Base-by-base conservation (phyloP, 2,113 vertebrate species). In the Cyanistes caeruleus region DNA sequence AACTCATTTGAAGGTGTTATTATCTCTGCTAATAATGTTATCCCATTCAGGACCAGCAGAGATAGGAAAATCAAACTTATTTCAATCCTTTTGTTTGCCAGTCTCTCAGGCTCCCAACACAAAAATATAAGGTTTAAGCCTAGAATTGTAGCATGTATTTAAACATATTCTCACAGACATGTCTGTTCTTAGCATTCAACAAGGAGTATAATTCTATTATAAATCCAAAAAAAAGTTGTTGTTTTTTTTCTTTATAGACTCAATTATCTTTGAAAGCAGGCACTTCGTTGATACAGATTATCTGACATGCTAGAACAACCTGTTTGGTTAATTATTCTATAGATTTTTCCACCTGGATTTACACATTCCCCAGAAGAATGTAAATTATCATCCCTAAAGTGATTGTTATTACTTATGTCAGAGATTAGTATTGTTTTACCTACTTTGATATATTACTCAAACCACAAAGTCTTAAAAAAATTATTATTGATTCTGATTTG, bases 11-110 rank as follows among this genome's bases (percentile, higher is more conserved):
- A 94, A 95, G 89, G 78, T 75, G 73, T 84, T 91, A 75, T 97
- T 96, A 95, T 97, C 95, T 97, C 89, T 84, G 63, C 76, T 95
- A 95, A 97, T 96, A 96, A 77, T 39, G 11, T 89, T 78, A 94
- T 55, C 48, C 37, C 67, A 22, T 89, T 87, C 63, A 60, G 77
- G 68, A 69, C 43, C 15, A 92, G 74, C 28, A 81, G 89, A 92
- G 96, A 95, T 23, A 43, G 68, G 90, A 96, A 96, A 96, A 97
- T 30, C 91, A 94, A 97, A 96, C 68, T 94, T 63, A 87, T 79
- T 96, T 93, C n/a, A 62, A 6, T 60, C 43, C 77, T 96, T 96
- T 96, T 67, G 35, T 96, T 97, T 96, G 83, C 60, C 58, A 74
- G 43, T 72, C 87, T 93, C 85, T 90, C 80, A 79, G 64, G 33